Conservation (phyloP, 2,888 invertebrate genomes). For the Neria commutata region DNA sequence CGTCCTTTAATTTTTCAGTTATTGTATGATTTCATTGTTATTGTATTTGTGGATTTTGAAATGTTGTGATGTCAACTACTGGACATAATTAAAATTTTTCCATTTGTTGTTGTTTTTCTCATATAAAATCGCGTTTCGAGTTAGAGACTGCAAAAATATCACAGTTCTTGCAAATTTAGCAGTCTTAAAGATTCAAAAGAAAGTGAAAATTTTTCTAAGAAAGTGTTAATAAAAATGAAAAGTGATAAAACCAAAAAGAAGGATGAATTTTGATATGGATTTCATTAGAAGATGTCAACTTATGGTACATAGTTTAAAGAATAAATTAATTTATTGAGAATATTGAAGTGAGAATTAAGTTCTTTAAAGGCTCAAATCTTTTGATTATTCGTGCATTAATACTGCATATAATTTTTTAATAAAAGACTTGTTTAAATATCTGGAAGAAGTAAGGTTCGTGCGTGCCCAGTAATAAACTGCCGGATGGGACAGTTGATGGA, state of each 20-base stretch:
- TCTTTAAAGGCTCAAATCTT: background rate
- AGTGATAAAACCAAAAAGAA: background rate
- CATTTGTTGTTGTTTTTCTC: too few relatives aligned
- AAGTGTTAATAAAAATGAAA: slow-evolving; percentile 6
- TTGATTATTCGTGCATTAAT: background rate
- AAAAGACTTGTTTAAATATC: background rate
- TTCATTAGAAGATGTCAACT: too few relatives aligned
- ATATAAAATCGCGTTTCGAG: too few relatives aligned
- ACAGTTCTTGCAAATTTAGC: slow-evolving; percentile 41
- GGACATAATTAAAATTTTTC: too few relatives aligned
- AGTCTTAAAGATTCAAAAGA: slow-evolving; percentile 31
- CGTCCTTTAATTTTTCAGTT: background rate
- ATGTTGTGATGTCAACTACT: too few relatives aligned
- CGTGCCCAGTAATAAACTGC: too few relatives aligned
- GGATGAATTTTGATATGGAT: background rate
- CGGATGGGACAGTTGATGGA: too few relatives aligned
- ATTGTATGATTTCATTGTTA: background rate
- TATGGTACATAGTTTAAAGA: background rate
- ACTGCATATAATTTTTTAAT: background rate
- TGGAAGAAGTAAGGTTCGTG: too few relatives aligned
- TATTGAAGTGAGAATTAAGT: too few relatives aligned
- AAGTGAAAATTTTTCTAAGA: too few relatives aligned
- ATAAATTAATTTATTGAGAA: too few relatives aligned
- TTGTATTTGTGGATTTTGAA: background rate
- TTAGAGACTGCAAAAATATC: slow-evolving; percentile 43